These are phyloP conservation scores for Hemithea aestivaria DNA, from an alignment of 2,888 invertebrate genomes.

Conservation along the genomic window DNA sequence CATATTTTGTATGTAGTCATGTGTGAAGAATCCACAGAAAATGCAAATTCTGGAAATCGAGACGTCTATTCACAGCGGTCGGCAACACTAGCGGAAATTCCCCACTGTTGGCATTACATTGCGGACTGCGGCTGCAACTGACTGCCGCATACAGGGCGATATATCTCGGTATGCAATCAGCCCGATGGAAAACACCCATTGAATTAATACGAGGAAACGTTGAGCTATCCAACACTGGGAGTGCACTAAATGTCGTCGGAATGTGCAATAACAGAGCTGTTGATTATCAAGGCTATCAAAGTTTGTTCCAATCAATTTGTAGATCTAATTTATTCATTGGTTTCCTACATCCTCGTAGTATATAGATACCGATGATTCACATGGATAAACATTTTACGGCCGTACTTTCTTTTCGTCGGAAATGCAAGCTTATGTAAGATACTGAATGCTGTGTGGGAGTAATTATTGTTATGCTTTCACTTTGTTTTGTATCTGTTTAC, in stretches of 20 bases:
- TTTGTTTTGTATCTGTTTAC: conserved; percentile 4
- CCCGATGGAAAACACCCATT: conserved; percentile 18
- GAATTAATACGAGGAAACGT: conserved; percentile 19
- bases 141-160: conserved; percentile 24
- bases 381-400: too few species aligned
- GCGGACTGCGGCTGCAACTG: conserved; percentile 24
- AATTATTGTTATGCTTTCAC: conserved; percentile 3
- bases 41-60: conserved; percentile 6
- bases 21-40: too few species aligned
- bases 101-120: conserved; percentile 21
- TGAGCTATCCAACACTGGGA: conserved; percentile 1
- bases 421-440: neutral
- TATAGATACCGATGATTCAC: too few species aligned
- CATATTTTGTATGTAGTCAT: too few species aligned
- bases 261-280: too few species aligned
- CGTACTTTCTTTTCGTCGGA: conserved; percentile 1
- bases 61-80: conserved; percentile 5
- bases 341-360: too few species aligned
- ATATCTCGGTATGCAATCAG: conserved; percentile 23
- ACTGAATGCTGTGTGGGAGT: neutral
- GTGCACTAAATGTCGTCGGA: neutral
- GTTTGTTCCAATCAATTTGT: too few species aligned
- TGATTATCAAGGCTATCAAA: too few species aligned
- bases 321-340: too few species aligned
- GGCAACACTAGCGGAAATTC: conserved; percentile 9